Base-by-base conservation (phyloP, 2,113 vertebrate genomes). In the Odontophorus gujanensis region DNA sequence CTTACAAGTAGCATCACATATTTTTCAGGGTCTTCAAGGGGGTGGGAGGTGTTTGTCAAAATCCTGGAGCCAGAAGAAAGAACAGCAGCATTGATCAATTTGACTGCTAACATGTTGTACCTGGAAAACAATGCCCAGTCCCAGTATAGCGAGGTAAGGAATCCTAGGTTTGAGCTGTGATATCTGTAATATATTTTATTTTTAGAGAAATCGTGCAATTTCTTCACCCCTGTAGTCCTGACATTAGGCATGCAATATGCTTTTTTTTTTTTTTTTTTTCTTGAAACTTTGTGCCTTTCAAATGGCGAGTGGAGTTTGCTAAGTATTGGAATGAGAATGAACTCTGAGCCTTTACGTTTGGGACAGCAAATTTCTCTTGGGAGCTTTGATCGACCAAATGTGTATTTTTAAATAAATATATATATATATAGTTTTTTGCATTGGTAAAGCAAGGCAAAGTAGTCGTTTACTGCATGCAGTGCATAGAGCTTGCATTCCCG, bases 71-170 rank as follows among this genome's bases (percentile, higher is more conserved):
- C 99, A 98, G 99, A 99, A 98, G 98, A 99, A 97, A 99, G 99
- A 98, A 99, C 99, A 98, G 98, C 98, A 97, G 98, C 98, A 97
- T 98, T 99, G 98, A 98, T 99, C 98, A 99, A 99, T 96, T 98
- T 99, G 95, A 99, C 99, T 97, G 99, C 99, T 98, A 99, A 99
- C 98, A 99, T 99, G 99, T 99, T 99, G 99, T 99, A 99, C 98
- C 98, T 99, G 97, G 99, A 99, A 98, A 99, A 99, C 97, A 99
- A 98, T 96, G 97, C 98, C 96, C 98, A 99, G 90, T 97, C 99
- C 94, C 98, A 99, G 75, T 99, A 99, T 98, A 99, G 97, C 90
- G 99, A 99, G 99, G 99, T 99, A 99, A 99, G 99, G 93, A 93
- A 93, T 82, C 96, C 93, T 77, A 96, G 95, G 96, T 95, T 96